Base-by-base conservation (phyloP, 2,888 invertebrate species). In the Scotopteryx bipunctaria region DNA sequence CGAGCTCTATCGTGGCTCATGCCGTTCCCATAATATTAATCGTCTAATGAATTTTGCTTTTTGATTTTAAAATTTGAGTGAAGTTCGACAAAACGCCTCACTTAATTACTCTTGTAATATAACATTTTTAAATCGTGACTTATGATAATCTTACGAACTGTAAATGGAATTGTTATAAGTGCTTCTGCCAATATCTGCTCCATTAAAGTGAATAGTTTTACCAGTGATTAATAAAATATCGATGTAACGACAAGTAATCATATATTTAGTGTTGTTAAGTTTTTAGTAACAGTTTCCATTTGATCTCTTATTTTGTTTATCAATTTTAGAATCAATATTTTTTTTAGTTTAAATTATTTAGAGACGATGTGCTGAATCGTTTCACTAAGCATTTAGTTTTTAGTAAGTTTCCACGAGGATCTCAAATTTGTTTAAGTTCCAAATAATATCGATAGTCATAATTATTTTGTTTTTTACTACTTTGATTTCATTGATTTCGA, bases 31-130 rank as follows among this genome's bases (percentile, higher is more conserved):
- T 79, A 76, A 80, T 76, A 73, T 68, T 62, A 69, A 71, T 68
- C 73, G 70, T 75, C 61, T 67, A 59, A 67, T 69, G 68, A 76
- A 76, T 76, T 79, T 78, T 79, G 82, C 86, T 85, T 83, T 78
- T 69, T 64, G 63, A 48, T 54, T 46, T 29, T 33, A 59, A 68
- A 75, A 80, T 81, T 85, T 86, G 84, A 89, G 90, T 90, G 89
- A 84, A 90, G 90, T 90, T 89, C 78, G 90, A 90, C 90, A 86
- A 83, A 84, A 86, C 79, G 76, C 70, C 80, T 82, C 81, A 55
- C 41, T 42, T 61, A 16, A 32, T 23, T 2, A 47, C 13, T 35
- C 44, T 44, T 54, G 43, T 57, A 61, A 55, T 47, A 55, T 60
- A 57, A 56, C 51, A 50, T 58, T 45, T 49, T 56, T 43, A 59